These are phyloP conservation scores for Corythornis vintsioides DNA, from an alignment of 2,113 vertebrate genomes.

Conservation along the genomic window DNA sequence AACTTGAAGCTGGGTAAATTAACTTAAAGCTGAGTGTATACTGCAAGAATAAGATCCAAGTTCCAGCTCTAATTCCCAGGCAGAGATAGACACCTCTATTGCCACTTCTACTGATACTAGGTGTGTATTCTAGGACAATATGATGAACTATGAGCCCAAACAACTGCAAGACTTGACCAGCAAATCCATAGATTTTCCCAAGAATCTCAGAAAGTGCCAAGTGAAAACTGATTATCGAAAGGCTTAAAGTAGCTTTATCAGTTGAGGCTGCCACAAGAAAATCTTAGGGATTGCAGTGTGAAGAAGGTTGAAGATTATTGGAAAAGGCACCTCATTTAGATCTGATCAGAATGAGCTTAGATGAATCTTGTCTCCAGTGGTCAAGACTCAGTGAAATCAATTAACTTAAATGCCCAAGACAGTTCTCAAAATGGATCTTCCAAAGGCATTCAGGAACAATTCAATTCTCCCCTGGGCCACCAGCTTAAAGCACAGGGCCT, in stretches of 20 bases:
- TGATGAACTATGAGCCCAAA: not conserved
- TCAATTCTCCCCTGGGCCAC: not conserved
- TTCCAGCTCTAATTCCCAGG: not conserved
- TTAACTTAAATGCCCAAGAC: constrained; percentile 2
- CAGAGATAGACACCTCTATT: not conserved
- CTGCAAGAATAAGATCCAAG: not conserved
- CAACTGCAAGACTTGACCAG: not conserved
- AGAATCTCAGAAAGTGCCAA: not conserved
- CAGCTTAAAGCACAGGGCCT: not conserved
- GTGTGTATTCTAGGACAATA: not conserved
- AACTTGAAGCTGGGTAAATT: not conserved
- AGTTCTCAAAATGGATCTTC: constrained; percentile 12
- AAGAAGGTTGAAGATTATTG: constrained; percentile 15
- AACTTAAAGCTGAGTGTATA: not conserved
- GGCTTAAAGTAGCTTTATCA: not conserved
- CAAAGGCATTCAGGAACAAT: not conserved
- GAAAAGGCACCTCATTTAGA: constrained; percentile 41
- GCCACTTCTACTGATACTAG: not conserved
- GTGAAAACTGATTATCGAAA: not conserved
- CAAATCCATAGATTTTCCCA: not conserved
- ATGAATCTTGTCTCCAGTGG: not conserved
- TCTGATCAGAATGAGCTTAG: not conserved
- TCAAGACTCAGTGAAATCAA: constrained; percentile 41
- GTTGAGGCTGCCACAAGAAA: not conserved
- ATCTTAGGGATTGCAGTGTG: not conserved